phyloP scores from a whole-genome alignment of 2,888 invertebrate species.

The Mechanitis messenoides region DNA sequence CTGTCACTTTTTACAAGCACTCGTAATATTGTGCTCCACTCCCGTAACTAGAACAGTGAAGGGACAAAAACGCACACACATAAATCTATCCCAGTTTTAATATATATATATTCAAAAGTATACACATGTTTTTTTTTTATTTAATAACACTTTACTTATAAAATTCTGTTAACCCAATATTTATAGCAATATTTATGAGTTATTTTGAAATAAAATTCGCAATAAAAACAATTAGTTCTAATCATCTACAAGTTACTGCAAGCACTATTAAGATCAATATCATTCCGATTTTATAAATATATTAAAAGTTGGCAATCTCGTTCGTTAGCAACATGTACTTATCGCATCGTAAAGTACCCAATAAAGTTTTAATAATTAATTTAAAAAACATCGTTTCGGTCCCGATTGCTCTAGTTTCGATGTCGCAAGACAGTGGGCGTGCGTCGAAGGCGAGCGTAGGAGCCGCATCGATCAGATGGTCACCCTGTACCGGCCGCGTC shows the following conservation, averaged over 20 bases:
- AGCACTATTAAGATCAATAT: constrained; percentile 23
- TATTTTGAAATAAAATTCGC: constrained; percentile 1
- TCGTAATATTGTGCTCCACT: constrained; percentile 41
- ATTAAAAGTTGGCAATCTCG: constrained; percentile 26
- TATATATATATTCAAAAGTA: constrained; percentile 12
- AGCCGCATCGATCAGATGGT: constrained; percentile 59
- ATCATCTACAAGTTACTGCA: constrained; percentile 10
- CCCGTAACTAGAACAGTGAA: constrained; percentile 37
- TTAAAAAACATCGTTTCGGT: constrained; percentile 45
- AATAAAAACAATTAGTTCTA: constrained; percentile 4
- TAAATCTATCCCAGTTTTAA: constrained; percentile 20
- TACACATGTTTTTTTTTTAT: not conserved
- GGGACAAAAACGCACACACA: constrained; percentile 30
- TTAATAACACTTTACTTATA: not conserved
- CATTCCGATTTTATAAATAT: constrained; percentile 21
- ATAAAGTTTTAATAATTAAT: constrained; percentile 54
- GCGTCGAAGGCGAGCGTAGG: constrained; percentile 59
- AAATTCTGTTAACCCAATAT: not conserved
- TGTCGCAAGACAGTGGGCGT: constrained; percentile 66
- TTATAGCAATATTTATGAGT: not conserved
- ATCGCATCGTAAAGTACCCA: constrained; percentile 34
- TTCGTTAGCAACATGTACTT: constrained; percentile 29
- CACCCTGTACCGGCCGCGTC: constrained; percentile 45
- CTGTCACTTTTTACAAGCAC: constrained; percentile 33
- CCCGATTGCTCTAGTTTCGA: constrained; percentile 65